A percentile compares a stretch with the other conserved stretches of the same genome.
These are phyloP conservation scores for Goniozus legneri DNA, from an alignment of 1,140 invertebrate genomes.

Conservation along the genomic window DNA sequence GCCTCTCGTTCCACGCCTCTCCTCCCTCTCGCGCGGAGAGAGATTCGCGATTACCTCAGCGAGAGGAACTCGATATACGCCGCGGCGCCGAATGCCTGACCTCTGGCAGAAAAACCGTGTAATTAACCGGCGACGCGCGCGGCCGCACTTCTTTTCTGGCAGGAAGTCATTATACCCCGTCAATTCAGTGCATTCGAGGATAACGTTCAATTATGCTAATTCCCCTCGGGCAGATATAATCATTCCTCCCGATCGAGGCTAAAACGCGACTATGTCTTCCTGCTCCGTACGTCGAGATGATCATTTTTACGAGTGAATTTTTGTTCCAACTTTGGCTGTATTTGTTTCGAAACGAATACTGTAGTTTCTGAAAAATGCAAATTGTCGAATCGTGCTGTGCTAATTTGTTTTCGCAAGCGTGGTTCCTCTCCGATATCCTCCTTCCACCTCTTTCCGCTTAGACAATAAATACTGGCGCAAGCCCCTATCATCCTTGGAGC, in stretches of 20 bases:
- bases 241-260: constrained; percentile 23
- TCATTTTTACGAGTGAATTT: no score
- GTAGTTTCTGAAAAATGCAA: no score
- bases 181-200: constrained; percentile 21
- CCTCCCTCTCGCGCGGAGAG: constrained; percentile 2
- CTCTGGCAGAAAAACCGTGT: constrained; percentile 28
- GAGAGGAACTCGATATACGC: background rate
- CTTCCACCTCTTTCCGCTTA: no score
- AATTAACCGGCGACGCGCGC: constrained; percentile 30
- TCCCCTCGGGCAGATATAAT: constrained; percentile 32
- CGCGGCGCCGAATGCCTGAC: no score
- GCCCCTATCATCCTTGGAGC: no score
- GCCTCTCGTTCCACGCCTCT: background rate
- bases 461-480: constrained; percentile 18
- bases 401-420: background rate
- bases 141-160: constrained; percentile 27
- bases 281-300: no score
- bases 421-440: background rate
- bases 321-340: no score
- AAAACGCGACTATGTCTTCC: no score
- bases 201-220: constrained; percentile 45
- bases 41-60: background rate
- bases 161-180: constrained; percentile 36
- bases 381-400: background rate
- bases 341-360: no score